Base-by-base conservation (phyloP, 1,140 invertebrate species). In the Magallana angulata region DNA sequence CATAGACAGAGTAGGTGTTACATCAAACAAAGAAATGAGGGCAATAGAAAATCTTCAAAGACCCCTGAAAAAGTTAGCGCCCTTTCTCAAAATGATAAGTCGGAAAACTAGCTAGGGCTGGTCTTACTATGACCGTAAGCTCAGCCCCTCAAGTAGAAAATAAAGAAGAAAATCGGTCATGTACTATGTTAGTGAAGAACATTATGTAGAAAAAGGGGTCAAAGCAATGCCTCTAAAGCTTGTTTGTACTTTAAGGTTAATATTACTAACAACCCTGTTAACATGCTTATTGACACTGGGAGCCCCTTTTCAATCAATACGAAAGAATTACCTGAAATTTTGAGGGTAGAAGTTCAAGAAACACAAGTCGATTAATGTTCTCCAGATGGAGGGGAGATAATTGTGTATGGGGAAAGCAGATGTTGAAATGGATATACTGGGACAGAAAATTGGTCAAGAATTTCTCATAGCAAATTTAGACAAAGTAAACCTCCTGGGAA, bases 381-480 rank as follows among this genome's bases (percentile, higher is more conserved):
- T 57, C 80, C 80, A 16, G 80, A 81, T 81, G 80, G 36, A 81
- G 12, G 80, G 80, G 80, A 81, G 56, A 57, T 81, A 81, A 48
- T 11, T 48, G 80, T 81, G 9, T 36, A 56, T 57, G 80, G 80
- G 80, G 24, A 81, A 81, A 57, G 48, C 24, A 11, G 12, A 56
- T 48, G 80, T 81, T 81, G 80, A 81, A 16, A 16, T 81, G 48
- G 80, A 81, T 48, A 81, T 81, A 9, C 1, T 81, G 6, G 80
- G 80, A 48, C 30, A 81, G 30, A 81, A 81, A 81, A 81, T 81
- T 81, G 30, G 36, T 48, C 80, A 81, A 81, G 80, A 48, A 24
- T 81, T 81, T 57, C 30, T 48, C 48, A 30, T 81, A 18, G 64
- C 64, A 68, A 68, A 68, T 68, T 68, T 68, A 68, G 14, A 68